Conservation (phyloP, 2,113 vertebrate species). For the Leiothrix lutea region DNA sequence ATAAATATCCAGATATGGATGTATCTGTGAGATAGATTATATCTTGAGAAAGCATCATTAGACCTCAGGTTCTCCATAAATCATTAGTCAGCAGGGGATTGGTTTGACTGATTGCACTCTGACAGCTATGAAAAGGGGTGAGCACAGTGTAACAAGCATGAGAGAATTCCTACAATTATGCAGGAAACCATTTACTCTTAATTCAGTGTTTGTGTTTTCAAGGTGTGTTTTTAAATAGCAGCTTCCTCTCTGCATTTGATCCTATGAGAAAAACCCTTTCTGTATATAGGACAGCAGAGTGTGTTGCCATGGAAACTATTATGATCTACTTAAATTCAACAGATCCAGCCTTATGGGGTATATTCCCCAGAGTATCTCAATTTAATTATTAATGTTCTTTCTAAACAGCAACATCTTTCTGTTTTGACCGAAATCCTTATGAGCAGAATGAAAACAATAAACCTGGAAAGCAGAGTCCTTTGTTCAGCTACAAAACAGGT, state of each 20-base stretch:
- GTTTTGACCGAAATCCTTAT: neutral
- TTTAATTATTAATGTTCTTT: constrained; percentile 41
- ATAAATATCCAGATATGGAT: neutral
- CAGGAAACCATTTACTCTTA: neutral
- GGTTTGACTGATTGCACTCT: neutral
- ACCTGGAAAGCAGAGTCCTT: neutral
- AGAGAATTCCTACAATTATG: neutral
- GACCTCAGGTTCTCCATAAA: neutral
- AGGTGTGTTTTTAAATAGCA: neutral
- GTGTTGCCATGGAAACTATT: constrained; percentile 57
- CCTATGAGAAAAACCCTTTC: neutral
- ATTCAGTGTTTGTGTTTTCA: neutral
- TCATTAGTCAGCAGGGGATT: neutral
- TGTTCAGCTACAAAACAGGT: neutral
- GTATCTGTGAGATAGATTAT: neutral
- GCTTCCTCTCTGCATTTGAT: neutral
- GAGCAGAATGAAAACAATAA: neutral
- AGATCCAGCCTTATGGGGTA: neutral
- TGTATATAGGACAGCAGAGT: constrained; percentile 41
- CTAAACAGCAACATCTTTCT: constrained; percentile 12
- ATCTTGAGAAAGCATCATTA: neutral
- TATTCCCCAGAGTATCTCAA: neutral
- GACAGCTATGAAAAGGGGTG: neutral
- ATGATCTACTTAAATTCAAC: constrained; percentile 42
- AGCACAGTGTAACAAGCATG: neutral